Evolutionary conservation across 53 echinoderm and acorn worm genomes (phyloP).

Genomic region (Crossaster papposus): DNA sequence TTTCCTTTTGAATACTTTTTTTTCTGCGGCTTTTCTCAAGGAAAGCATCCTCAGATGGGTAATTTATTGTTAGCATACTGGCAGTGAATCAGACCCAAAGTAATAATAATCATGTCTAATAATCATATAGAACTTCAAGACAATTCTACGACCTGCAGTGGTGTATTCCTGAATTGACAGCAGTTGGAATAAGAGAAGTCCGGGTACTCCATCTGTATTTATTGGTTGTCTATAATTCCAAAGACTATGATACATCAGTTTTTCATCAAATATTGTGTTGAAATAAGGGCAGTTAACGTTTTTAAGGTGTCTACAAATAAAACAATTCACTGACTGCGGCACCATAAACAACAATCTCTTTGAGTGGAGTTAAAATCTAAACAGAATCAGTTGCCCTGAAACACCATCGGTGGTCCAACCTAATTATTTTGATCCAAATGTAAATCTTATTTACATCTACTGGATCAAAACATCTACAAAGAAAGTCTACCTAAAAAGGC

Average conservation of each 20-base stretch:
- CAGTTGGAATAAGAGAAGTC: neutral
- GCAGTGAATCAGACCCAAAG: neutral
- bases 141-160: neutral
- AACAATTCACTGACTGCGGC: neutral
- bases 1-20: neutral
- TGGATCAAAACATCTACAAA: neutral
- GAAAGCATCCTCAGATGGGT: neutral
- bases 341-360: constrained; percentile 1
- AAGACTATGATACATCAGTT: neutral
- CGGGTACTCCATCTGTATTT: neutral
- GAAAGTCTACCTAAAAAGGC: neutral
- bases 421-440: neutral
- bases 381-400: neutral
- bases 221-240: neutral
- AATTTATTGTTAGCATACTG: too few relatives aligned
- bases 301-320: neutral
- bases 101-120: too few relatives aligned
- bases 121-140: neutral
- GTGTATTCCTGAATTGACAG: neutral
- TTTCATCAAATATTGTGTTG: neutral
- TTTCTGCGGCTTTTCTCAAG: neutral
- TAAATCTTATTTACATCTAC: neutral
- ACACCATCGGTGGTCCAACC: neutral
- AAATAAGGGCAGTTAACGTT: too few relatives aligned
- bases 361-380: neutral